A percentile compares a stretch with the other conserved stretches of the same genome.
Conservation (phyloP, 1,140 invertebrate genomes). For the Chrysoperla carnea region DNA sequence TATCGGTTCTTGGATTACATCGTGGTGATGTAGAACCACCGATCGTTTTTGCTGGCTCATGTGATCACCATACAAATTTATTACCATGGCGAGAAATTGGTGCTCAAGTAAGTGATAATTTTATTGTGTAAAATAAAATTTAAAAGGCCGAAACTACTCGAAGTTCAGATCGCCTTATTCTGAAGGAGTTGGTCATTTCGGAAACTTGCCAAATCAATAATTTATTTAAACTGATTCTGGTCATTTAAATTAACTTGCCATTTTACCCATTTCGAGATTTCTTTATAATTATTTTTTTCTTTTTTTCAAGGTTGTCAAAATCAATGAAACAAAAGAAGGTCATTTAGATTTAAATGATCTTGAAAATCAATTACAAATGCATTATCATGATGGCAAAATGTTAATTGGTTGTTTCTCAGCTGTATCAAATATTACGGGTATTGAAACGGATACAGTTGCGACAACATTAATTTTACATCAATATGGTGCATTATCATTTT, state of each 20-base stretch:
- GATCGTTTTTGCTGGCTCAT: constrained; percentile 66
- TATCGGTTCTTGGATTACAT: constrained; percentile 42
- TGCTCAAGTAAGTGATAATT: constrained; percentile 39
- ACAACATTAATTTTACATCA: constrained; percentile 63
- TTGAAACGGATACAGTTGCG: constrained; percentile 63
- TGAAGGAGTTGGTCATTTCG: no score
- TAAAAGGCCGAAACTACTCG: no score
- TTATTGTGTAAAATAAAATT: no score
- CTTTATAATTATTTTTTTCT: background rate
- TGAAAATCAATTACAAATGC: constrained; percentile 46
- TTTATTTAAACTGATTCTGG: no score
- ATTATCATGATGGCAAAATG: constrained; percentile 31
- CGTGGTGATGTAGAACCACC: constrained; percentile 39
- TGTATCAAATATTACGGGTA: constrained; percentile 80
- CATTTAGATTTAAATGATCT: constrained; percentile 62
- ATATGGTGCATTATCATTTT: constrained; percentile 68
- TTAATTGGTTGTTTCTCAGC: constrained; percentile 77
- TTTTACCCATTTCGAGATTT: no score
- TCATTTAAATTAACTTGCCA: no score
- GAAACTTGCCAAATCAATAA: no score
- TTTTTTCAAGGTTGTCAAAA: constrained; percentile 46
- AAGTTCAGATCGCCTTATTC: no score
- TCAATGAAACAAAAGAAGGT: constrained; percentile 60
- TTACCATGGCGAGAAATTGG: constrained; percentile 68
- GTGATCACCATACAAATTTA: constrained; percentile 71